Evolutionary conservation across 2,113 vertebrate genomes (phyloP).

Genomic region (Paradoxurus hermaphroditus): DNA sequence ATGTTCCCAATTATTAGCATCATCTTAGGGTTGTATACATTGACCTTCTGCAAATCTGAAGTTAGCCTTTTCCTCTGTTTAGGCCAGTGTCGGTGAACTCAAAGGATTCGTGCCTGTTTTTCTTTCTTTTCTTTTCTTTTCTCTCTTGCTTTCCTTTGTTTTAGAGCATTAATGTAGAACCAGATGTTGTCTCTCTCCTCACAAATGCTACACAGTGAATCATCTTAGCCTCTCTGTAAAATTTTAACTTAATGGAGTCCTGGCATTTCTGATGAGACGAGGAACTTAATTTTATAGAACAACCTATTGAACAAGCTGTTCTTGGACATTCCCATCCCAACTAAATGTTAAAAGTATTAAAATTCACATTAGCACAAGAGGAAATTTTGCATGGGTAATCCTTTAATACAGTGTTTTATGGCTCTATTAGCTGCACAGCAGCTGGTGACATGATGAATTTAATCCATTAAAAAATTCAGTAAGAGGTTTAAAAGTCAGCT

Average conservation of each 20-base stretch:
- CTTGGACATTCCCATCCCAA: slow-evolving; percentile 91
- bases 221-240: slow-evolving; percentile 88
- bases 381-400: slow-evolving; percentile 93
- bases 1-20: not conserved
- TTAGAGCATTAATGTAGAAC: slow-evolving; percentile 75
- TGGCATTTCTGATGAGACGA: slow-evolving; percentile 90
- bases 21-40: not conserved
- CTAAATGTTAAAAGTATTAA: slow-evolving; percentile 95
- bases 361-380: slow-evolving; percentile 91
- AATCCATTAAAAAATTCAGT: slow-evolving; percentile 92
- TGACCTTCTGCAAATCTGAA: slow-evolving; percentile 44
- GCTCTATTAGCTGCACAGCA: slow-evolving; percentile 92
- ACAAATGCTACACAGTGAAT: slow-evolving; percentile 85
- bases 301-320: slow-evolving; percentile 92
- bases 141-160: not conserved
- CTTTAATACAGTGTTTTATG: slow-evolving; percentile 94
- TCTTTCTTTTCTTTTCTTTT: not conserved
- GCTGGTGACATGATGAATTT: slow-evolving; percentile 93
- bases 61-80: not conserved
- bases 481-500: slow-evolving; percentile 93
- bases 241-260: slow-evolving; percentile 90
- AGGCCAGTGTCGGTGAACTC: slow-evolving; percentile 49
- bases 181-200: slow-evolving; percentile 84
- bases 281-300: slow-evolving; percentile 92
- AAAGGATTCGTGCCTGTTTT: slow-evolving; percentile 44